A percentile compares a stretch with the other conserved stretches of the same genome.
These are phyloP conservation scores for Condylura cristata DNA, from an alignment of 2,113 vertebrate species.

Conservation along the genomic window DNA sequence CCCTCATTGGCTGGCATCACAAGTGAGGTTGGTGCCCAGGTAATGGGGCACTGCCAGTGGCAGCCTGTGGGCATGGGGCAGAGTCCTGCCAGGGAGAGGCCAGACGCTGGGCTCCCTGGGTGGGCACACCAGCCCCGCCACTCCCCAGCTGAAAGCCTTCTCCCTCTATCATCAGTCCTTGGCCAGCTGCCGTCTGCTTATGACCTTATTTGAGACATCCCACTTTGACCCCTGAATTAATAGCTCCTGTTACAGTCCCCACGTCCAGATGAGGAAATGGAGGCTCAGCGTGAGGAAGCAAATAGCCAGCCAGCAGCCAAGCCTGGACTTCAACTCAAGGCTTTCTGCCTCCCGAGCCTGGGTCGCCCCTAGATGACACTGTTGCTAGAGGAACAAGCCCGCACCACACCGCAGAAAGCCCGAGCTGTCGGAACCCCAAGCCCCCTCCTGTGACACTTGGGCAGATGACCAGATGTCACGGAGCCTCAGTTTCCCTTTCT, in stretches of 20 bases:
- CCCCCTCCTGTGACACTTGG: neutral
- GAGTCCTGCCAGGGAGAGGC: too few species aligned
- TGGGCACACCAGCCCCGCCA: neutral
- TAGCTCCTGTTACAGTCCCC: neutral
- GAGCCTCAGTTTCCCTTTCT: conserved; percentile 3
- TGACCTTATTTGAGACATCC: neutral
- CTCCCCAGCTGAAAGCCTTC: neutral
- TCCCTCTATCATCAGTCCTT: neutral
- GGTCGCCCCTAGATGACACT: neutral
- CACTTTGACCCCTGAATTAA: neutral
- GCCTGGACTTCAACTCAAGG: neutral
- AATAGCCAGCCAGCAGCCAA: neutral
- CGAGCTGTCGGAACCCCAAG: neutral
- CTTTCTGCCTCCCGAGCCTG: neutral
- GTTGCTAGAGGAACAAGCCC: neutral
- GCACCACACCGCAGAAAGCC: accelerated
- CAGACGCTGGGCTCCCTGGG: neutral
- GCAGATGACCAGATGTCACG: neutral
- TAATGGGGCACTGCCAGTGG: neutral
- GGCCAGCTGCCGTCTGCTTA: neutral
- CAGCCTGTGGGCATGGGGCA: neutral
- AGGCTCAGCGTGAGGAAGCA: neutral
- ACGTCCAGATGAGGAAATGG: neutral
- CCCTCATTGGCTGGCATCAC: neutral
- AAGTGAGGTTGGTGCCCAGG: neutral